Conservation (phyloP, 2,113 vertebrate species). For the Petrocephalus microphthalmus region DNA sequence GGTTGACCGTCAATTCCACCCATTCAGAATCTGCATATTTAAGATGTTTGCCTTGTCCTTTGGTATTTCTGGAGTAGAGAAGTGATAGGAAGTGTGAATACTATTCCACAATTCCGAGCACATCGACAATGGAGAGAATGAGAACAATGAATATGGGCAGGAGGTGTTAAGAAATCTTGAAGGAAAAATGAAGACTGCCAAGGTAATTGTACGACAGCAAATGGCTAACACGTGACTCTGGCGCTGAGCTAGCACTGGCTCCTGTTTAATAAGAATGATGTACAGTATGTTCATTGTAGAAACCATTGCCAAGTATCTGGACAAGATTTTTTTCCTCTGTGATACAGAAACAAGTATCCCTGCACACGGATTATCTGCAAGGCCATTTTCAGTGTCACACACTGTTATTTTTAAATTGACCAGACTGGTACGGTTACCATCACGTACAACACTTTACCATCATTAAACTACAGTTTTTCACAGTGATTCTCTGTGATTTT, state of each 20-base stretch:
- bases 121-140: background rate
- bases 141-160: background rate
- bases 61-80: background rate
- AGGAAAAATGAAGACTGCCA: background rate
- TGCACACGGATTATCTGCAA: background rate
- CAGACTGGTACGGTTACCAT: background rate
- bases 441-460: background rate
- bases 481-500: background rate
- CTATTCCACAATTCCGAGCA: background rate
- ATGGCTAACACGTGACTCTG: background rate
- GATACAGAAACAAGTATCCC: background rate
- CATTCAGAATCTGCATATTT: background rate
- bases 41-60: background rate
- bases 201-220: background rate
- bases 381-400: background rate
- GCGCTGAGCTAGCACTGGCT: background rate
- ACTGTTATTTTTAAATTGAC: background rate
- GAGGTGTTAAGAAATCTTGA: background rate
- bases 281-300: background rate
- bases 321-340: constrained; percentile 1
- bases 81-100: background rate
- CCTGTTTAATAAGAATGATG: background rate
- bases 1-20: background rate
- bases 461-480: constrained; percentile 5
- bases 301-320: background rate